A percentile compares a stretch with the other conserved stretches of the same genome.
phyloP scores from a whole-genome alignment of 2,888 invertebrate species.

The Carpatolechia fugitivella region DNA sequence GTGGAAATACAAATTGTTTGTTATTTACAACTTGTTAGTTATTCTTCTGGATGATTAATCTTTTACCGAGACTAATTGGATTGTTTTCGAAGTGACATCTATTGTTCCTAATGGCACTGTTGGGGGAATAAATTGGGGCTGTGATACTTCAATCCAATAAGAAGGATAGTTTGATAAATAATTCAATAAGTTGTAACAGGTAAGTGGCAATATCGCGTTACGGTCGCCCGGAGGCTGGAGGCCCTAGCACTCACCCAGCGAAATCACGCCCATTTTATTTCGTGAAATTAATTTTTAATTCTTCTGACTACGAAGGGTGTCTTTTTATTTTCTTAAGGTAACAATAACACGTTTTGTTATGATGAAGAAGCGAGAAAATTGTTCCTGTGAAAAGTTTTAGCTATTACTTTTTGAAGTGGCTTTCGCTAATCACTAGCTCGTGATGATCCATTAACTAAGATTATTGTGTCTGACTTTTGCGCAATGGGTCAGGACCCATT shows the following conservation, averaged over 20 bases:
- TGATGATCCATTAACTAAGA: too few relatives aligned
- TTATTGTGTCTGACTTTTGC: too few relatives aligned
- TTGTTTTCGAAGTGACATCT: slow-evolving; percentile 27
- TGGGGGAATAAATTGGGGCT: slow-evolving; percentile 40
- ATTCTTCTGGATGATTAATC: too few relatives aligned
- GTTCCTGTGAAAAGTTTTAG: too few relatives aligned
- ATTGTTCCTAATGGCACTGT: slow-evolving; percentile 3
- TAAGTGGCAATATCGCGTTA: slow-evolving; percentile 72
- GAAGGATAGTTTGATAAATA: slow-evolving; percentile 73
- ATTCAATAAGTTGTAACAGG: slow-evolving; percentile 74
- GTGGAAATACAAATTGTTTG: too few relatives aligned
- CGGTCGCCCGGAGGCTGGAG: slow-evolving; percentile 49
- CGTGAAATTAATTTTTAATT: slow-evolving; percentile 63
- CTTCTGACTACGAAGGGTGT: slow-evolving; percentile 21
- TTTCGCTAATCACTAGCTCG: too few relatives aligned
- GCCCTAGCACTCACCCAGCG: slow-evolving; percentile 35
- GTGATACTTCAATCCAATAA: slow-evolving; percentile 72
- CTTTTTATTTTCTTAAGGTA: too few relatives aligned
- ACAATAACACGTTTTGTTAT: too few relatives aligned
- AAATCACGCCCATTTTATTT: slow-evolving; percentile 65
- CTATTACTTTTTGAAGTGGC: too few relatives aligned
- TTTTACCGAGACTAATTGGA: slow-evolving; percentile 11
- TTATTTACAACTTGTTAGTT: too few relatives aligned
- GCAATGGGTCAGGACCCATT: too few relatives aligned
- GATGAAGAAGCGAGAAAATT: too few relatives aligned